Evolutionary conservation across 2,888 invertebrate species (phyloP).

Genomic region (Falcaria lacertinaria): DNA sequence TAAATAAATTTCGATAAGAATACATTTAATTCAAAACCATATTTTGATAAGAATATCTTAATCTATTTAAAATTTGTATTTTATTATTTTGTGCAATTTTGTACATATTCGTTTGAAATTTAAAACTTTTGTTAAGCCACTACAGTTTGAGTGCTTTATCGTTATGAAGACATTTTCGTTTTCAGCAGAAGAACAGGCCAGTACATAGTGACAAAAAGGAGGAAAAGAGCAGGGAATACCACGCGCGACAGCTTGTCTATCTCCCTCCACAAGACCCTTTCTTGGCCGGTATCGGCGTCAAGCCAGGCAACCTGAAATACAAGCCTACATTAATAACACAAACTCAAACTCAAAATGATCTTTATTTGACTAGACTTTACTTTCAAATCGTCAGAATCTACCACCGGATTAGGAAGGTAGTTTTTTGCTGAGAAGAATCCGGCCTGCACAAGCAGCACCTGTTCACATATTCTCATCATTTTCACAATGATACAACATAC

Average conservation of each 20-base stretch:
- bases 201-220: constrained; percentile 86
- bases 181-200: constrained; percentile 88
- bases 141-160: constrained; percentile 19
- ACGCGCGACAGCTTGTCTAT: constrained; percentile 88
- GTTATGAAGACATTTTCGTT: constrained; percentile 75
- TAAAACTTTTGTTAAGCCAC: background rate
- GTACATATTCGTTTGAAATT: background rate
- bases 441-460: too few relatives aligned
- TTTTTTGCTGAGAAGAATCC: too few relatives aligned
- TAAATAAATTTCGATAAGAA: too few relatives aligned
- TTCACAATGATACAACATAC: too few relatives aligned
- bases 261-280: constrained; percentile 87
- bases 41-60: too few relatives aligned
- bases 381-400: too few relatives aligned
- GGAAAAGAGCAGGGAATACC: constrained; percentile 88
- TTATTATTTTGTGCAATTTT: constrained; percentile 4
- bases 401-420: too few relatives aligned
- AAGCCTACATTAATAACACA: background rate
- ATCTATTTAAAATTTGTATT: background rate
- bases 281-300: constrained; percentile 83
- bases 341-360: background rate
- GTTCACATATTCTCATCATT: too few relatives aligned
- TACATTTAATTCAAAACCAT: too few relatives aligned
- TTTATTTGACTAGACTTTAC: too few relatives aligned
- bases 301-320: constrained; percentile 81